Evolutionary conservation across 2,797 vertebrate species (phyloP), one percentile per base, ranked within the genome.

Genomic region (Sebastes miniatus): DNA sequence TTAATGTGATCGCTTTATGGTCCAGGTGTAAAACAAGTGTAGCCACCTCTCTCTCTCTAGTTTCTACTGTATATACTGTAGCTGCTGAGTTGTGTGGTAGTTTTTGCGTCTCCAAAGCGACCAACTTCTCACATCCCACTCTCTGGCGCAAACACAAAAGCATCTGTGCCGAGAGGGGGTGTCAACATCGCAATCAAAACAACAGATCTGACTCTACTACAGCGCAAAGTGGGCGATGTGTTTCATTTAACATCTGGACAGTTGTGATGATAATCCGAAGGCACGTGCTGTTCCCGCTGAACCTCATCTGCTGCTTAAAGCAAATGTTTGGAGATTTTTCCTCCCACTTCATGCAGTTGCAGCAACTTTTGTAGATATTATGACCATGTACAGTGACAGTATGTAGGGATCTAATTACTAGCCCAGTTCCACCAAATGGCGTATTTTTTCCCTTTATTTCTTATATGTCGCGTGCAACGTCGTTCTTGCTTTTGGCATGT

Each of bases 71-170:
- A 76, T 79, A 79, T 85, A 22, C 18, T 50, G 18, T 50, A 91
- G 69, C 70, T 20, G 39, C 80, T 4, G 77, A 65, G 66, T 79
- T 87, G 70, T 80, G 79, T 64, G 73, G 70, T 90, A 76, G 76
- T 84, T 88, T 80, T 56, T 43, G 39, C 39, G 83, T 93, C 92
- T 94, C 90, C 91, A 88, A 91, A 93, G 90, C 87, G 84, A 91
- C 88, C 72, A 72, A 81, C 89, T 88, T 90, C 85, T 89, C 85
- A 77, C 91, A 84, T 86, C 91, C 91, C 90, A 91, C 93, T 89
- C 84, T 69, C 83, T 87, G 88, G 82, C 25, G 29, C 78, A 87
- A 88, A 82, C 63, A 81, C 63, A 64, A 86, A 90, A 89, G 86
- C 83, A 89, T 84, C 83, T 89, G 79, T 80, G 79, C 72, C 69